Percentiles rank a stretch among this genome's conserved stretches.
Evolutionary conservation across 1,140 invertebrate species (phyloP).

Genomic region (Meteorus sp.): DNA sequence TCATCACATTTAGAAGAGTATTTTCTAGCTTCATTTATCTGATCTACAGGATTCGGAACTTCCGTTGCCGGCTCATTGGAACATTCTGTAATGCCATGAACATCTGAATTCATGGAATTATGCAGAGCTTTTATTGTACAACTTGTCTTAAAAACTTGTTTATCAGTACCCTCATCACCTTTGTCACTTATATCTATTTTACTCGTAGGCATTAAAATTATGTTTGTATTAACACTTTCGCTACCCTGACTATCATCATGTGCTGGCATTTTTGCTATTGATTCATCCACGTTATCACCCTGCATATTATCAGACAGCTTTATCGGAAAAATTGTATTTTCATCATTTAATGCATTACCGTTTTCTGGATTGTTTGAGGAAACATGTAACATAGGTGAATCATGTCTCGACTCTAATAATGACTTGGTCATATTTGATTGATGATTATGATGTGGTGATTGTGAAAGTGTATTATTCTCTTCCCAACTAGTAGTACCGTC

Average conservation of each 20-base stretch:
- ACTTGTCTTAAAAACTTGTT: no score
- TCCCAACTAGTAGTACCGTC: slow-evolving; percentile 18
- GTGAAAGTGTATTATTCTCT: neutral
- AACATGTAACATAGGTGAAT: slow-evolving; percentile 40
- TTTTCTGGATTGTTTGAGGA: slow-evolving; percentile 45
- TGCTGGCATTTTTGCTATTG: slow-evolving; percentile 21
- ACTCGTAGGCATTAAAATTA: no score
- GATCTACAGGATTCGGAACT: no score
- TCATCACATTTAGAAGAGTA: no score
- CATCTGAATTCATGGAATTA: no score
- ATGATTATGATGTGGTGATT: neutral
- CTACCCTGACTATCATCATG: neutral
- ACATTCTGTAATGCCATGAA: no score
- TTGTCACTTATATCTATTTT: no score
- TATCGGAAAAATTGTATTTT: slow-evolving; percentile 22
- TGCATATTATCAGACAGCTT: slow-evolving; percentile 22
- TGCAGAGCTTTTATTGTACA: no score
- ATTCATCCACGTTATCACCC: no score
- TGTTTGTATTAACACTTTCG: neutral
- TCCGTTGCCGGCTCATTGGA: no score
- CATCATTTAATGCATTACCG: slow-evolving; percentile 44
- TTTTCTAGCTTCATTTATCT: no score
- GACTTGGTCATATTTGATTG: slow-evolving; percentile 13
- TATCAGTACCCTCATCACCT: no score
- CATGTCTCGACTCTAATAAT: slow-evolving; percentile 39